Evolutionary conservation across 2,797 vertebrate species (phyloP), one percentile per base, ranked within the genome.

Genomic region (Rhinichthys osculus): DNA sequence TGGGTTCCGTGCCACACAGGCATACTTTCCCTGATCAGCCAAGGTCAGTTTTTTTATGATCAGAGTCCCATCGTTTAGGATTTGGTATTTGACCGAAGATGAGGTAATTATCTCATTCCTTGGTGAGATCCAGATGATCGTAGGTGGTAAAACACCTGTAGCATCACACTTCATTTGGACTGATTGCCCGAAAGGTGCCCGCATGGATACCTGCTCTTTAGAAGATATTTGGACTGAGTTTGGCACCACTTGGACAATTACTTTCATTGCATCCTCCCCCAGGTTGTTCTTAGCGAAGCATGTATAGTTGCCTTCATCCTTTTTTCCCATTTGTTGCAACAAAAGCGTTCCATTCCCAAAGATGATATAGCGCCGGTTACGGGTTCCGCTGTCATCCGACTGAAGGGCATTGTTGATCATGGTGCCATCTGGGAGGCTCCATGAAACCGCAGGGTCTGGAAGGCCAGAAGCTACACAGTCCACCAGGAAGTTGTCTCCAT

Each of bases 371-470:
- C 94, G 95, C 2, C 92, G 93, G 17, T 81, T 94, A 30, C 93
- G 93, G 54, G 90, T 76, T 79, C 95, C 94, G 0, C 93, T 96
- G 90, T 95, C 94, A 27, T 95, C 95, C 1, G 94, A 95, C 50
- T 95, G 96, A 76, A 96, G 94, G 8, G 93, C 95, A 0, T 95
- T 95, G 92, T 95, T 96, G 88, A 96, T 93, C 81, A 95, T 87
- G 38, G 96, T 96, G 83, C 96, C 96, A 90, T 96, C 96, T 23
- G 96, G 96, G 16, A 96, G 93, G 88, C 94, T 95, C 96, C 96
- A 96, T 72, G 94, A 95, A 79, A 96, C 94, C 2, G 95, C 93
- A 42, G 95, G 96, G 89, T 95, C 92, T n/a, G 96, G 96, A 50
- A 96, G 92, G 74, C 95, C 96, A 13, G 94, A 95, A 80, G 94